Base-by-base conservation (phyloP, 2,797 vertebrate genomes). In the Sarcophilus harrisii region DNA sequence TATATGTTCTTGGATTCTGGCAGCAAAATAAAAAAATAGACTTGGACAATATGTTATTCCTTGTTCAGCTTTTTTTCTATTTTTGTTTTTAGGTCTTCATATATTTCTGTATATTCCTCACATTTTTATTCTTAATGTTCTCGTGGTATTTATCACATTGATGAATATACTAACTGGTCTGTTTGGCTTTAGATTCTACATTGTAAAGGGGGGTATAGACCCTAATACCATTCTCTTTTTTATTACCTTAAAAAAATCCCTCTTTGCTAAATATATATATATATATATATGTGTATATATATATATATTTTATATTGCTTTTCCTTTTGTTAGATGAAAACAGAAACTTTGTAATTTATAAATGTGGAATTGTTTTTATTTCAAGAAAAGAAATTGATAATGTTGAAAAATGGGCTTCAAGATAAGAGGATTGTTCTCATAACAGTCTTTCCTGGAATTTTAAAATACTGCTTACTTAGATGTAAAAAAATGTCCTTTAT, bases 381-480 rank as follows among this genome's bases (percentile, higher is more conserved):
- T 81, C 18, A 81, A 81, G 73, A 49, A 38, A 87, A 49, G 10
- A 87, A 45, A 28, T 87, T 87, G 27, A 24, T 24, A 49, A 45
- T 62, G 57, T 55, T 96, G 96, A 28, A 96, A 92, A 94, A 92
- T 95, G 92, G 81, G 6, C 52, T 13, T 81, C 60, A 57, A 1
- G 93, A 87, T 95, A 90, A 28, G 30, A 93, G 10, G 92, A 89
- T 93, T 90, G 4, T 94, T 95, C 95, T 90, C 73, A 91, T 96
- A n/a, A 57, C 73, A 94, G 13, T 14, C 14, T 29, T 32, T 59
- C 81, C 90, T 96, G 54, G 90, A 95, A 32, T 87, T 57, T 96
- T 4, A 97, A 60, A 91, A 52, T 95, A 94, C 52, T 95, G n/a
- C 55, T 93, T 92, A 96, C 81, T 95, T 93, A 13, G 57, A 96